Percentiles rank a stretch among this genome's conserved stretches.
Evolutionary conservation across 1,140 invertebrate genomes (phyloP).

Genomic region (Armadillidium nasatum): DNA sequence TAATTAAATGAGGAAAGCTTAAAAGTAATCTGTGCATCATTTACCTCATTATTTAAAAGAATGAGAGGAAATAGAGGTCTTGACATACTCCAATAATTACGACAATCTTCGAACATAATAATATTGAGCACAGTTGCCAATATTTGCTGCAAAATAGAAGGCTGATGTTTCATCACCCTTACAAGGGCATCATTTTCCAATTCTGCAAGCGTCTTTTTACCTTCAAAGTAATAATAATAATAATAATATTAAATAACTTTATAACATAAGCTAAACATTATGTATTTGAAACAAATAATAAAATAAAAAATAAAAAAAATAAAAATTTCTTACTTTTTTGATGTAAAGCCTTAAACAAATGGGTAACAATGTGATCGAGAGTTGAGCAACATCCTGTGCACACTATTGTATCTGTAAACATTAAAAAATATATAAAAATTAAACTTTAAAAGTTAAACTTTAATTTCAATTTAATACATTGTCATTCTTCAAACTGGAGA

Average conservation of each 20-base stretch:
- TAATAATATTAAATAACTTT: too few relatives aligned
- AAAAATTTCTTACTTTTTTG: too few relatives aligned
- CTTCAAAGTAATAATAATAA: too few relatives aligned
- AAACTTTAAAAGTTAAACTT: too few relatives aligned
- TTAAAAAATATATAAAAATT: too few relatives aligned
- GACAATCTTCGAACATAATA: constrained; percentile 95
- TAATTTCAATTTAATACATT: too few relatives aligned
- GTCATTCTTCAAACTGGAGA: too few relatives aligned
- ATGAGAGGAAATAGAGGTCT: constrained; percentile 91
- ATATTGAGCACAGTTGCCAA: constrained; percentile 87
- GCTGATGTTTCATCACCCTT: constrained; percentile 72
- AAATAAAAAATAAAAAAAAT: neutral
- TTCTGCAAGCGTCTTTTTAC: too few relatives aligned
- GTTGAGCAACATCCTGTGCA: constrained; percentile 97
- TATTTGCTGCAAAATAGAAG: constrained; percentile 89
- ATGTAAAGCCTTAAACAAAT: constrained; percentile 94
- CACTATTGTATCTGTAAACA: constrained; percentile 90
- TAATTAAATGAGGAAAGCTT: too few relatives aligned
- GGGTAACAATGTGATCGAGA: constrained; percentile 94
- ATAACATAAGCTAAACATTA: too few relatives aligned
- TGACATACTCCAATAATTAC: constrained; percentile 99
- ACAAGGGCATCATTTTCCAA: constrained; percentile 47
- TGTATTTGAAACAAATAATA: too few relatives aligned
- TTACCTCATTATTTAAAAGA: constrained; percentile 88
- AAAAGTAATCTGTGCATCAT: too few relatives aligned